phyloP scores from a whole-genome alignment of 2,888 invertebrate genomes.

The Cactoblastis cactorum region DNA sequence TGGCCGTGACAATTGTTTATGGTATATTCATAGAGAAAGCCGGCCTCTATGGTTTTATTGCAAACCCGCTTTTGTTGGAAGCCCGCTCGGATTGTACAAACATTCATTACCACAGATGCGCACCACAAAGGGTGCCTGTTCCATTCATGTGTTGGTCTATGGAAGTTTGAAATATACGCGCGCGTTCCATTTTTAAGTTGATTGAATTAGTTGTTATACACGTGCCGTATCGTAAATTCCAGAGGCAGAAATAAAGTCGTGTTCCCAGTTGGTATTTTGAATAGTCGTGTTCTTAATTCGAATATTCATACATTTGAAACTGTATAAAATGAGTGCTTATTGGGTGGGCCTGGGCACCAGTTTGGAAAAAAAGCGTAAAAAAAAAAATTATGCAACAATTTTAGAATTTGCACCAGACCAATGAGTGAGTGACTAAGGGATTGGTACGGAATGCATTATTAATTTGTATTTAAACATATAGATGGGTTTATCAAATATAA shows the following conservation, averaged over 20 bases:
- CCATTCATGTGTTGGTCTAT: constrained; percentile 5
- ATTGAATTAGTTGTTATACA: constrained; percentile 1
- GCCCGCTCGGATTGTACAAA: too few relatives aligned
- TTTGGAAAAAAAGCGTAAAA: too few relatives aligned
- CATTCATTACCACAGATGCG: constrained; percentile 10
- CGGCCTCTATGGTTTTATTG: constrained; percentile 10
- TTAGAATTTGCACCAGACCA: too few relatives aligned
- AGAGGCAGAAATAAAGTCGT: background rate
- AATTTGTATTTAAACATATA: too few relatives aligned
- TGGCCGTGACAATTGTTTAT: constrained; percentile 21
- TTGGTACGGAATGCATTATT: too few relatives aligned
- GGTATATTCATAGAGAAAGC: constrained; percentile 30
- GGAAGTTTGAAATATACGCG: background rate
- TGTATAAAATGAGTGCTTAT: background rate
- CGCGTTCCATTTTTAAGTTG: constrained; percentile 9
- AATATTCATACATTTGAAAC: background rate
- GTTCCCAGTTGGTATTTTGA: background rate
- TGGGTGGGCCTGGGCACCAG: too few relatives aligned
- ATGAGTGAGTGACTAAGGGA: too few relatives aligned
- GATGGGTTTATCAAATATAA: too few relatives aligned
- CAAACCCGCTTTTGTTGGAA: constrained; percentile 14
- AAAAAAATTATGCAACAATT: too few relatives aligned
- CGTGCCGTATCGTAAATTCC: background rate
- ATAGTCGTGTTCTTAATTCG: background rate
- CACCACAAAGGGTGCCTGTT: constrained; percentile 8